Evolutionary conservation across 2,113 vertebrate genomes (phyloP).

Genomic region (Crocuta crocuta): DNA sequence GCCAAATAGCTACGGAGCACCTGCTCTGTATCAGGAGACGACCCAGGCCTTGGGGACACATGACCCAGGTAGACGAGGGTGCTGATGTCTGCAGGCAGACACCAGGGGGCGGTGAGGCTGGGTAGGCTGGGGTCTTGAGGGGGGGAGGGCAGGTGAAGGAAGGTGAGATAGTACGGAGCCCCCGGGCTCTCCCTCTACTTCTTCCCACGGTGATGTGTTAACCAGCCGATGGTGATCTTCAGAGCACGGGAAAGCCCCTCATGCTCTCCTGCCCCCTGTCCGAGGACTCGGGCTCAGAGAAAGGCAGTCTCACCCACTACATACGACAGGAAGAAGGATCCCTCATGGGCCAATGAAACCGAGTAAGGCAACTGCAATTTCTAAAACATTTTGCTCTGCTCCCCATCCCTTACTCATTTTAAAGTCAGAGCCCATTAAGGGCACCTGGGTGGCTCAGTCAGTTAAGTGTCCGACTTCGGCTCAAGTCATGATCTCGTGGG

Average conservation of each 20-base stretch:
- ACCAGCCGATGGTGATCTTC: not conserved
- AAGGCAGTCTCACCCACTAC: not conserved
- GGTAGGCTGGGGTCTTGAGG: not conserved
- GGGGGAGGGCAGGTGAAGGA: not conserved
- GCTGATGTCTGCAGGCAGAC: not conserved
- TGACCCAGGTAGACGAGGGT: not conserved
- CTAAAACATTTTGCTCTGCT: not conserved
- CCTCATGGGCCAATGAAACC: not conserved
- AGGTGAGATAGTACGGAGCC: not conserved
- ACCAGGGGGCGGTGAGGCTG: no score
- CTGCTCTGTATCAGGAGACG: not conserved
- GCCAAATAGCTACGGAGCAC: not conserved
- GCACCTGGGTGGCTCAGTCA: no score
- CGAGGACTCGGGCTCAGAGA: rapidly evolving
- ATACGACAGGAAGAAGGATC: not conserved
- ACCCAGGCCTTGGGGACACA: not conserved
- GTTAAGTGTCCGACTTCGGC: no score
- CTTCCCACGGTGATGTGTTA: no score
- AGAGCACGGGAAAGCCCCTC: not conserved
- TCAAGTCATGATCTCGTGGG: no score
- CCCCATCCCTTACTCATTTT: not conserved
- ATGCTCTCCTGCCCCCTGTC: not conserved
- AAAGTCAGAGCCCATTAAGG: not conserved
- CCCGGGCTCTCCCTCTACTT: not conserved
- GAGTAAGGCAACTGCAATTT: not conserved